A percentile compares a stretch with the other conserved stretches of the same genome.
Evolutionary conservation across 2,797 vertebrate species (phyloP).

Genomic region (Sebastes hubbsi): DNA sequence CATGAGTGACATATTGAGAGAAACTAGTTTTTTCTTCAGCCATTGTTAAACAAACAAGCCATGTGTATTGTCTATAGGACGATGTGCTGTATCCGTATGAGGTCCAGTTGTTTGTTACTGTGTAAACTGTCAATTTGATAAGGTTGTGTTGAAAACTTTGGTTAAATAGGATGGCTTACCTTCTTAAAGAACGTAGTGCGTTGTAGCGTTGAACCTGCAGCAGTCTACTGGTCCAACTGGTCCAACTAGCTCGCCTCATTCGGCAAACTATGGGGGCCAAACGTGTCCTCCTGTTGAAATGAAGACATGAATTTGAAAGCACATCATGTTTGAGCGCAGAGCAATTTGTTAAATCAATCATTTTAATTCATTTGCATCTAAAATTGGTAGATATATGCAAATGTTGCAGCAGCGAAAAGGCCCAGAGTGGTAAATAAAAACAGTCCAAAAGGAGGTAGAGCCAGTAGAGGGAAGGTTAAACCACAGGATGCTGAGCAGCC

Average conservation of each 20-base stretch:
- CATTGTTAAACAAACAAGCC: too few species aligned
- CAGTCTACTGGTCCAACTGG: not conserved
- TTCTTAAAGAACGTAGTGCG: not conserved
- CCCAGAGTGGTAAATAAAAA: not conserved
- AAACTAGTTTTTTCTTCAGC: too few species aligned
- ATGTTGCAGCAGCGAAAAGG: not conserved
- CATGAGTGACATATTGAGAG: too few species aligned
- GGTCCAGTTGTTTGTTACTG: not conserved
- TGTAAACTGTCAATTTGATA: not conserved
- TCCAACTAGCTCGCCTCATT: not conserved
- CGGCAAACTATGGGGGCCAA: not conserved
- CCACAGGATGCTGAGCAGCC: not conserved
- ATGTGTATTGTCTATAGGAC: fast-evolving
- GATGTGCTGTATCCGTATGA: not conserved
- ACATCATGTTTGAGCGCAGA: not conserved
- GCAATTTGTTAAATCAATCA: not conserved
- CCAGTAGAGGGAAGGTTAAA: not conserved
- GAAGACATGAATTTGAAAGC: not conserved
- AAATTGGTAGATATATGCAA: conserved; percentile 4
- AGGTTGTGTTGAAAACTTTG: conserved; percentile 30
- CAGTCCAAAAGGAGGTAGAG: not conserved
- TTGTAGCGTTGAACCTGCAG: not conserved
- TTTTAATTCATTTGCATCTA: not conserved
- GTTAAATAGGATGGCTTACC: not conserved
- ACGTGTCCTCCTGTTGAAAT: not conserved